Conservation (phyloP, 2,113 vertebrate genomes). For the Indicator indicator region DNA sequence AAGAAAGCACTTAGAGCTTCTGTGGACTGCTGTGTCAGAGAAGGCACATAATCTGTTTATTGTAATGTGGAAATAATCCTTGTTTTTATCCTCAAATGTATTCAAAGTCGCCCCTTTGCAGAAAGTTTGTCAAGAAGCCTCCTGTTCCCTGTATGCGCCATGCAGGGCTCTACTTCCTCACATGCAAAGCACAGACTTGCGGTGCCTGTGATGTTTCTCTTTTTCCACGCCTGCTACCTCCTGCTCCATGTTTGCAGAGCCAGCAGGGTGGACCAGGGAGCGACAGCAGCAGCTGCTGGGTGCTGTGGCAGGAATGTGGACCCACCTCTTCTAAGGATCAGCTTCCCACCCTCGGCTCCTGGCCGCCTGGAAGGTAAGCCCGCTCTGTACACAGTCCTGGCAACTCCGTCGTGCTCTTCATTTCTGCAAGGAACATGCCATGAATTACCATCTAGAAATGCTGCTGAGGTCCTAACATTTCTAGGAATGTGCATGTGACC, state of each 20-base stretch:
- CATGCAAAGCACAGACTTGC: background rate
- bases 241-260: constrained; percentile 48
- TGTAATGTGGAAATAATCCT: background rate
- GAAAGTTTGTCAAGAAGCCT: background rate
- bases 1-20: background rate
- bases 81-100: background rate
- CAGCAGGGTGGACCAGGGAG: constrained; percentile 59
- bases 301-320: constrained; percentile 73
- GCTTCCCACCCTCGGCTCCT: constrained; percentile 68
- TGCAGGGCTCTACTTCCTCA: background rate
- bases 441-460: background rate
- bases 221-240: background rate
- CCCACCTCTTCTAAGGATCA: constrained; percentile 54
- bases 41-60: background rate
- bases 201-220: background rate
- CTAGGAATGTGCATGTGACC: background rate
- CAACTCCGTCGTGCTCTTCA: background rate
- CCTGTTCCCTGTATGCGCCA: fast-evolving
- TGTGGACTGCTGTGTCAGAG: background rate
- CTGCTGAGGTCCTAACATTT: background rate
- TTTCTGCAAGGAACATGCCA: constrained; percentile 27
- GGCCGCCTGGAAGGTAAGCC: constrained; percentile 77
- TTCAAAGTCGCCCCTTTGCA: background rate
- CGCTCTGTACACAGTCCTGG: background rate
- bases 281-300: constrained; percentile 81